Base-by-base conservation (phyloP, 2,888 invertebrate species). In the Drosophila austrosaltans region DNA sequence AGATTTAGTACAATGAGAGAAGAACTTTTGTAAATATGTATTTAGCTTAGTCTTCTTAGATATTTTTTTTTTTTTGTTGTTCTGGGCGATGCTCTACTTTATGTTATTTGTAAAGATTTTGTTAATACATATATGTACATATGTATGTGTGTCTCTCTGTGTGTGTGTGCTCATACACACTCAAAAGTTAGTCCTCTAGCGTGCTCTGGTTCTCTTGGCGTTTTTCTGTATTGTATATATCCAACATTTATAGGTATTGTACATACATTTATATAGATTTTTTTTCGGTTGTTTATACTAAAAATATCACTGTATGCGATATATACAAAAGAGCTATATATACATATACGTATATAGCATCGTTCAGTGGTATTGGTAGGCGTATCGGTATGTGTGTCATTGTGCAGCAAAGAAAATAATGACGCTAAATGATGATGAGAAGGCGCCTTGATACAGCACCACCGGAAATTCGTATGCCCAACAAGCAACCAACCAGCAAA, bases 301-400 rank as follows among this genome's bases (percentile, higher is more conserved):
- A 86, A 90, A 89, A 90, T 90, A 89, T 86, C 75, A 75, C 72
- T 89, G 87, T 89, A 72, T 87, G 83, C 71, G 81, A 77, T 84
- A 75, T 81, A 79, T 54, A 73, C 70, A 69, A 59, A 61, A 65
- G 61, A 72, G 72, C 62, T 64, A 65, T 69, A 63, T 77, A 75
- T 82, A 69, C 48, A 36, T 7, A 36, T 36, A 36, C 10, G 8
- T 36, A 36, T 36, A 36, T 36, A 36, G 53, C 39, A 65, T 12
- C 56, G 42, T 16, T 72, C 58, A 48, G 63, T 59, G 68, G 61
- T 72, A 61, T 56, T 72, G 60, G 74, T 74, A 30, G 4, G 30
- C 30, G 30, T 30, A 66, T 70, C 74, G 74, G 66, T 74, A 78
- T 83, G 76, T 88, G 83, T 86, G 83, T 79, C 86, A 85, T 75